A percentile compares a stretch with the other conserved stretches of the same genome.
Conservation (phyloP, 2,888 invertebrate genomes). For the Ischnus inquisitorius region DNA sequence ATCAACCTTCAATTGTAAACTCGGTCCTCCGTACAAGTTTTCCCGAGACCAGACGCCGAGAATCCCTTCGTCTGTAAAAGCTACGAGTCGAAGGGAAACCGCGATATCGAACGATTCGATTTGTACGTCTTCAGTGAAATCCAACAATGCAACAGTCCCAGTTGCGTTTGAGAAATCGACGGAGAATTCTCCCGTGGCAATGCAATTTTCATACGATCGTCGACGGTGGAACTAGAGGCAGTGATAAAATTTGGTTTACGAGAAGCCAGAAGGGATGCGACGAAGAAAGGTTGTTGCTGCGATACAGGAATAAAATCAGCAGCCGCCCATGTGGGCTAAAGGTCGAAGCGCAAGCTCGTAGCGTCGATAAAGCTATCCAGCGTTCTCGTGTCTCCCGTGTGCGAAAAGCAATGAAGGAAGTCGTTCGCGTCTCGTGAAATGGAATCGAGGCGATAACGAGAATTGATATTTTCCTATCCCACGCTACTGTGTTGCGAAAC, state of each 20-base stretch:
- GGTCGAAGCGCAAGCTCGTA: constrained; percentile 23
- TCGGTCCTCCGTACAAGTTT: background rate
- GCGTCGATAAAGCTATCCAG: constrained; percentile 37
- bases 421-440: constrained; percentile 61
- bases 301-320: constrained; percentile 14
- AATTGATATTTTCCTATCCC: constrained; percentile 59
- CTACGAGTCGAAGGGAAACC: background rate
- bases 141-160: background rate
- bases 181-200: background rate
- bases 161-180: background rate
- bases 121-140: background rate
- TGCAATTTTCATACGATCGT: constrained; percentile 5
- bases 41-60: background rate
- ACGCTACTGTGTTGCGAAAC: background rate
- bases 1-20: constrained; percentile 22
- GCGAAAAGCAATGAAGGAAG: constrained; percentile 52
- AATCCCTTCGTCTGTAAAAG: background rate
- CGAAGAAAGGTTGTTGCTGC: constrained; percentile 12
- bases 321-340: constrained; percentile 3
- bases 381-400: constrained; percentile 33
- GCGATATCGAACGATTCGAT: background rate
- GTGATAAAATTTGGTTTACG: constrained; percentile 38
- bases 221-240: background rate
- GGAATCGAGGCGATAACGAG: constrained; percentile 59
- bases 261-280: constrained; percentile 8